Conservation (phyloP, 2,888 invertebrate genomes). For the Drepanosiphum platanoidis region DNA sequence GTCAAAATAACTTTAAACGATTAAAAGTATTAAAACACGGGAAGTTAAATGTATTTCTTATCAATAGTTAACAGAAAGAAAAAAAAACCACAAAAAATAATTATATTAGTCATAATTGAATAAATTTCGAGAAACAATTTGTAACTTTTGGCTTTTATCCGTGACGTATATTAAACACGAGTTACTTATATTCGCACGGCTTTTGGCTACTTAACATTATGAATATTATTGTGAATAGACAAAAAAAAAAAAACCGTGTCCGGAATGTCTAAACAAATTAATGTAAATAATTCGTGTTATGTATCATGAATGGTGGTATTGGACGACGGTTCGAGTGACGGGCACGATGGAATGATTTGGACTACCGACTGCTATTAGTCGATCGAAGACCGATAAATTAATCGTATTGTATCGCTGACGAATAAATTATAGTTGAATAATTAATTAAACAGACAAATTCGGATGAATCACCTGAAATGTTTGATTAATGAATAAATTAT, state of each 20-base stretch:
- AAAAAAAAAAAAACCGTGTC: neutral
- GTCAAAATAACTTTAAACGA: too few relatives aligned
- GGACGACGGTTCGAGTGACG: neutral
- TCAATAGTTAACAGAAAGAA: too few relatives aligned
- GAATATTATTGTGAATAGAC: neutral
- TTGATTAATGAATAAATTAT: neutral
- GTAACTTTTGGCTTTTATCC: too few relatives aligned
- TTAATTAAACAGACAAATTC: neutral
- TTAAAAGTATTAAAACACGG: too few relatives aligned
- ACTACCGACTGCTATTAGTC: neutral
- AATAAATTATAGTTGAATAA: neutral
- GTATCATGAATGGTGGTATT: neutral
- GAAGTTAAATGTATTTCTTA: too few relatives aligned
- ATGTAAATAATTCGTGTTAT: neutral
- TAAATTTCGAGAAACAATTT: too few relatives aligned
- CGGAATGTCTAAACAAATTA: neutral
- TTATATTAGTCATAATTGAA: too few relatives aligned
- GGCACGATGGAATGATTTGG: neutral
- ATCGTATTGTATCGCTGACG: neutral
- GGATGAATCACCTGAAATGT: neutral
- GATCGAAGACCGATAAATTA: neutral
- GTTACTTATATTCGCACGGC: too few relatives aligned
- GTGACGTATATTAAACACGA: too few relatives aligned
- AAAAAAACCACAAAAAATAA: too few relatives aligned
- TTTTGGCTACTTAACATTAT: neutral